Base-by-base conservation (phyloP, 2,797 vertebrate species). In the Artibeus jamaicensis region DNA sequence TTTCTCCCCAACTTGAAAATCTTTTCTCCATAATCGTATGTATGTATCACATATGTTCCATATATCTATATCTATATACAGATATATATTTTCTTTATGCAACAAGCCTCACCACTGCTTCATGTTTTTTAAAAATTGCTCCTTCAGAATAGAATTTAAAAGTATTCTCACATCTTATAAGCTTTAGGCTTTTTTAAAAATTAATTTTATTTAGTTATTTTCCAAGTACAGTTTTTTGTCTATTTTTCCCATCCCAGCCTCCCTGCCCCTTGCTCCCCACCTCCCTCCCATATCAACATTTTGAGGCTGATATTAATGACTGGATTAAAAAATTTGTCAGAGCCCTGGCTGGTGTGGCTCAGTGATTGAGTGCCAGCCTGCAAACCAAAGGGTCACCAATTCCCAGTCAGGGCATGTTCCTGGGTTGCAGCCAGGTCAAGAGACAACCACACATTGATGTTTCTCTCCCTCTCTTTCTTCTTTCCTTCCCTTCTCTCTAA, bases 91-190 rank as follows among this genome's bases (percentile, higher is more conserved):
- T 78, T 92, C 53, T 81, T 78, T 29, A 24, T 73, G 29, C 18
- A 59, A 62, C 50, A 92, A 90, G 59, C 29, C 57, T 9, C 32
- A 93, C 6, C 22, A 55, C 5, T 77, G 68, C 74, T 88, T 84
- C 12, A 26, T 48, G 24, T 83, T 88, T 85, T 93, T 67, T 22
- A n/a, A 57, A 89, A 93, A 62, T 0, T 65, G 46, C 21, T 96
- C 48, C 79, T 86, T 95, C 29, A 82, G 84, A 83, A 89, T 15
- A 93, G 57, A 95, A 83, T 89, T 68, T 19, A 94, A 91, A 90
- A 90, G 81, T 68, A 73, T 93, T 95, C n/a, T 44, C 73, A 37
- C 16, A 48, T 71, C 22, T 62, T 57, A 86, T 93, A 79, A 37
- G 11, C n/a, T 83, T 74, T 85, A 89, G 91, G 79, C 95, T 83